phyloP scores from a whole-genome alignment of 2,113 vertebrate genomes.

The Pygathrix nemaeus region DNA sequence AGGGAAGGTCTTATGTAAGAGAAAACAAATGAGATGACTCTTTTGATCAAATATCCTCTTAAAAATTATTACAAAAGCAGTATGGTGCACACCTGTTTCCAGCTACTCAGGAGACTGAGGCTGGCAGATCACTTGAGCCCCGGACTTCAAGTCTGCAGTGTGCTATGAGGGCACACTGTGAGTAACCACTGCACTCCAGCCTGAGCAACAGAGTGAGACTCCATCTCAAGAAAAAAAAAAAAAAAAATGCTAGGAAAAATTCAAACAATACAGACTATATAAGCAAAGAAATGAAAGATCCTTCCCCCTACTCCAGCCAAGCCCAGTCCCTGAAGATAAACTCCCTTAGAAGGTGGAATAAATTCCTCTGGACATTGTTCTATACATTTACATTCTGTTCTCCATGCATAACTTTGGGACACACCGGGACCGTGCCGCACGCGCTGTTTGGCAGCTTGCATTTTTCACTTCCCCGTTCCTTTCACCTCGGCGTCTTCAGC shows the following conservation, averaged over 20 bases:
- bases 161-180: neutral
- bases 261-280: neutral
- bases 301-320: fast-evolving
- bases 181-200: no score
- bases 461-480: neutral
- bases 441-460: fast-evolving
- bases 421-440: fast-evolving
- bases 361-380: neutral
- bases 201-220: neutral
- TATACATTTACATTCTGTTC: neutral
- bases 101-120: neutral
- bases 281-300: neutral
- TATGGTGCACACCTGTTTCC: neutral
- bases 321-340: neutral
- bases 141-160: neutral
- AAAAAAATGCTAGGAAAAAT: neutral
- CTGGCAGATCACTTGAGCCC: neutral
- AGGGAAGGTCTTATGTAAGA: neutral
- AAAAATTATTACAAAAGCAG: neutral
- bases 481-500: fast-evolving
- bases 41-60: neutral
- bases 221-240: neutral
- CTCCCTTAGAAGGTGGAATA: neutral
- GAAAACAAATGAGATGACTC: neutral
- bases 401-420: fast-evolving